These are phyloP conservation scores for Carettochelys insculpta DNA, from an alignment of 2,113 vertebrate genomes.

Conservation along the genomic window DNA sequence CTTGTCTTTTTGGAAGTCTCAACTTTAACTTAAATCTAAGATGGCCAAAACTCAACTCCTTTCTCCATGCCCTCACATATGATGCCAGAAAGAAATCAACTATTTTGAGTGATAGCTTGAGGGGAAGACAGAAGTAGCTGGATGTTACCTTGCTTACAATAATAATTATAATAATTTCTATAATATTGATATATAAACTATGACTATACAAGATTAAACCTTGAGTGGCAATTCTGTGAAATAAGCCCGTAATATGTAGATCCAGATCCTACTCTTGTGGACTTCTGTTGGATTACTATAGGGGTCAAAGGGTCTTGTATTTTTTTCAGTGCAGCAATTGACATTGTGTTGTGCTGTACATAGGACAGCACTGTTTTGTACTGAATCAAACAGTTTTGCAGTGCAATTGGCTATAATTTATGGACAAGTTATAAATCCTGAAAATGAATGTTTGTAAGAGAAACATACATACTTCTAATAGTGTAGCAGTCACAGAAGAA, in stretches of 20 bases:
- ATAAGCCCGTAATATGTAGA: not conserved
- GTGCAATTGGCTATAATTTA: not conserved
- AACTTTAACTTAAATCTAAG: not conserved
- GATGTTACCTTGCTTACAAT: not conserved
- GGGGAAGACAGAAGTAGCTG: not conserved
- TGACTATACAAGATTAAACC: conserved; percentile 3
- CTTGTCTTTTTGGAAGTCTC: not conserved
- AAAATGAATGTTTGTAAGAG: not conserved
- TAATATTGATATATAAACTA: not conserved
- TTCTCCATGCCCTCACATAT: not conserved
- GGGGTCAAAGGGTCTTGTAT: not conserved
- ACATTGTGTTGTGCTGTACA: not conserved
- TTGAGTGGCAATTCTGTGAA: not conserved
- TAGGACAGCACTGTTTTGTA: not conserved
- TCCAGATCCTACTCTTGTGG: not conserved
- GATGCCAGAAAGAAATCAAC: not conserved
- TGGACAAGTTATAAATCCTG: not conserved
- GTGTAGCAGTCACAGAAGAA: not conserved
- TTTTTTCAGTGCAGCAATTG: not conserved
- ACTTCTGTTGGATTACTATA: not conserved
- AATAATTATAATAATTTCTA: not conserved
- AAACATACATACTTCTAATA: not conserved
- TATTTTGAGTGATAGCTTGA: not conserved
- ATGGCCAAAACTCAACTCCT: not conserved
- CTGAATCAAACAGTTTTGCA: not conserved